Base-by-base conservation (phyloP, 1,140 invertebrate species). In the Drosophila mojavensis region DNA sequence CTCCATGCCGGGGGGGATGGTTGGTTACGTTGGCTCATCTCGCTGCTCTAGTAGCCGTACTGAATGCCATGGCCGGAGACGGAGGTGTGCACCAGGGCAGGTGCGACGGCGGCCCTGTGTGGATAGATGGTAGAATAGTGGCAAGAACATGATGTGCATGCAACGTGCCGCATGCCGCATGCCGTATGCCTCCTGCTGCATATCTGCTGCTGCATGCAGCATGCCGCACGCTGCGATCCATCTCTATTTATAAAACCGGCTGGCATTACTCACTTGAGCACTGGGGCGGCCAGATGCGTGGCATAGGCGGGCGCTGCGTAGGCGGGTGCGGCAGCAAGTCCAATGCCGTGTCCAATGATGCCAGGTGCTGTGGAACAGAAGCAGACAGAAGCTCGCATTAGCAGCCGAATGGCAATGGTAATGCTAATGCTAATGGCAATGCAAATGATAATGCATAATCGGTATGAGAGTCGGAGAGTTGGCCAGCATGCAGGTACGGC, bases 41-140 rank as follows among this genome's bases (percentile, higher is more conserved):
- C 3, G 17, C 4, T 30, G 3, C 43, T 78, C 83, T 93, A 93
- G 84, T 93, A 93, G 59, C 93, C 77, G 73, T 93, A 93, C 63
- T 93, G 93, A 59, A 93, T 83, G 54, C 93, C 93, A 54, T 93
- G 84, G 47, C 93, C 93, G 17, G 79, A 90, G 70, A 93, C 93
- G 30, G 90, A 82, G 65, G 93, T 86, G 75, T 93, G 93, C 47
- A 92, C 91, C 51, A 92, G 64, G 33, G 91, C 91, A 61, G 91
- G 91, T 30, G 91, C 88, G 55, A 91, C 83, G 51, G 90, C 89
- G 50, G 84, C 78, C 77, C 88, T 91, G 62, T 11, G 7, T 5
- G 69, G 10, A 47, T 11, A 24, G 47, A 50, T 13, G 47, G 3
- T 20, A 50, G 17, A 50, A 17, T 39, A 7, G 47, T 5, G 26